These are phyloP conservation scores for Puma concolor DNA, from an alignment of 2,113 vertebrate species.

Conservation along the genomic window DNA sequence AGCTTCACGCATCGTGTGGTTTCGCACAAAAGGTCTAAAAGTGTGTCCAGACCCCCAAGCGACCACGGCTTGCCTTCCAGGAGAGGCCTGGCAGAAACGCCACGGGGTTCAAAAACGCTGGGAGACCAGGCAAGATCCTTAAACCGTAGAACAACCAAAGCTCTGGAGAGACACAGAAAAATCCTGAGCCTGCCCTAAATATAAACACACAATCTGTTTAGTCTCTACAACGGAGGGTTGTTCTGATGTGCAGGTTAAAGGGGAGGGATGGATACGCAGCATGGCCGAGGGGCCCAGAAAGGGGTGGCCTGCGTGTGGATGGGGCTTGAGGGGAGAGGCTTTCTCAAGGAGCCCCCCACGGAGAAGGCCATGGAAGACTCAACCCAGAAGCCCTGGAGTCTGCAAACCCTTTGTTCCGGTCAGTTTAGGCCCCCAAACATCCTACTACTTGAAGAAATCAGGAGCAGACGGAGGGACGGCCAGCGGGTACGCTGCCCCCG, in stretches of 20 bases:
- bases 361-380: neutral
- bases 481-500: accelerated
- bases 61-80: accelerated
- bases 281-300: accelerated
- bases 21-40: accelerated
- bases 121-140: neutral
- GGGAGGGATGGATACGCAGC: accelerated
- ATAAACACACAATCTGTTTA: accelerated
- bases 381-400: neutral
- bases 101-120: accelerated
- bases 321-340: accelerated
- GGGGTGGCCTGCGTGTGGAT: accelerated
- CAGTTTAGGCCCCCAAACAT: neutral
- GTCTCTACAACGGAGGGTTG: accelerated
- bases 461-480: accelerated
- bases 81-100: too few species aligned
- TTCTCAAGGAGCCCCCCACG: accelerated
- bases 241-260: neutral
- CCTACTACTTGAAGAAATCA: neutral
- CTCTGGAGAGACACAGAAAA: accelerated
- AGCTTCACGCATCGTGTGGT: accelerated
- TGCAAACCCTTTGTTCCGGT: neutral
- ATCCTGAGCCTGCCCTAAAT: accelerated
- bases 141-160: accelerated
- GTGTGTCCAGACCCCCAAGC: accelerated